A percentile compares a stretch with the other conserved stretches of the same genome.
phyloP scores from a whole-genome alignment of 2,113 vertebrate genomes.

The Petrocephalus microphthalmus region DNA sequence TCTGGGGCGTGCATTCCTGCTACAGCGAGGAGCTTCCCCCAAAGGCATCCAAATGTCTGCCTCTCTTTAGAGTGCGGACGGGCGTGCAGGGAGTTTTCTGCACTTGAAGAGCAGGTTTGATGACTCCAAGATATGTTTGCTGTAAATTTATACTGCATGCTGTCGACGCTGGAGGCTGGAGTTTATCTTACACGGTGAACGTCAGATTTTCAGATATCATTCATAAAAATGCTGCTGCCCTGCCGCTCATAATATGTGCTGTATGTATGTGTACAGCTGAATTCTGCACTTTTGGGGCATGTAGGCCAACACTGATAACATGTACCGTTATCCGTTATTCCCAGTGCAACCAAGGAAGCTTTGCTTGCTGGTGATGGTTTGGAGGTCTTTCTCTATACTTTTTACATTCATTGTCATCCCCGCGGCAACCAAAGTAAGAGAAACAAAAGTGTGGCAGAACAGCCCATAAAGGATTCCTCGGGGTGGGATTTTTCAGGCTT shows the following conservation, averaged over 20 bases:
- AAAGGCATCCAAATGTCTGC: not conserved
- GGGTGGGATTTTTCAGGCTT: not conserved
- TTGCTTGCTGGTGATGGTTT: constrained; percentile 33
- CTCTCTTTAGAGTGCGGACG: not conserved
- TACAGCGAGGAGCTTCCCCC: not conserved
- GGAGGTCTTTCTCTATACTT: constrained; percentile 32
- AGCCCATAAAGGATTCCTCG: not conserved
- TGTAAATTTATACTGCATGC: not conserved
- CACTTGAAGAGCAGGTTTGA: not conserved
- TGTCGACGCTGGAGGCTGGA: not conserved
- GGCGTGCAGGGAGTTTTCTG: not conserved
- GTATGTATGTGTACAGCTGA: not conserved
- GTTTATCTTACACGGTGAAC: not conserved
- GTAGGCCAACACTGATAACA: constrained; percentile 44
- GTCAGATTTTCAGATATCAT: not conserved
- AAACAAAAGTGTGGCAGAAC: not conserved
- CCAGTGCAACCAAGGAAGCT: not conserved
- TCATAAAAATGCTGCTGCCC: not conserved
- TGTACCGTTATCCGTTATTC: not conserved
- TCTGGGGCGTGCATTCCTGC: not conserved
- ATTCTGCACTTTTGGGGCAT: constrained; percentile 17
- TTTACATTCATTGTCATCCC: constrained; percentile 24
- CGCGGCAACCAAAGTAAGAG: not conserved
- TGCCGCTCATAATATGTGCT: not conserved
- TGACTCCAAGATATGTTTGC: not conserved